phyloP scores from a whole-genome alignment of 1,140 invertebrate genomes.

The Vollenhovia emeryi region DNA sequence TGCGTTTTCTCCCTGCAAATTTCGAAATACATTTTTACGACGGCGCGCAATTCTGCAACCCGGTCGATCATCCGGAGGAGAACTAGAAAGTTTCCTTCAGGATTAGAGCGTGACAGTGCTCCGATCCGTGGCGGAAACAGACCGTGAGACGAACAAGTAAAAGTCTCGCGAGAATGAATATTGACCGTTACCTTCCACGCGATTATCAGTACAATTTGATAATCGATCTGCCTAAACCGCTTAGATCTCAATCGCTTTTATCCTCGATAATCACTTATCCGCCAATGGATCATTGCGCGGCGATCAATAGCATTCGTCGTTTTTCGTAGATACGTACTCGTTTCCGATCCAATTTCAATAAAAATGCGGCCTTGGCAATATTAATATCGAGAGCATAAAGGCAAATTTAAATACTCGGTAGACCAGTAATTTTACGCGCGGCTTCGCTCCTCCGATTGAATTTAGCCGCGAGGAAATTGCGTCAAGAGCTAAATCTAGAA shows the following conservation, averaged over 20 bases:
- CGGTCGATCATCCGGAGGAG: constrained; percentile 58
- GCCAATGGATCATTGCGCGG: background rate
- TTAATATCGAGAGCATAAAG: background rate
- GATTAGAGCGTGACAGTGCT: constrained; percentile 81
- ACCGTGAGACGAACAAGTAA: constrained; percentile 80
- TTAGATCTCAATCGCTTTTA: background rate
- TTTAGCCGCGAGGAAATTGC: constrained; percentile 4
- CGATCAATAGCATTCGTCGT: background rate
- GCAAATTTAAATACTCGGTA: constrained; percentile 5
- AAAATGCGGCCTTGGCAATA: constrained; percentile 1
- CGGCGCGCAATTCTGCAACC: background rate
- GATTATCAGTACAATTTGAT: background rate
- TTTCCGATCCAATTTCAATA: background rate
- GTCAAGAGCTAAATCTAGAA: constrained; percentile 10
- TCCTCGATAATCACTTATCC: background rate
- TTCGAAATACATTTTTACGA: background rate
- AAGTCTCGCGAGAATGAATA: constrained; percentile 77
- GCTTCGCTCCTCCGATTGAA: background rate
- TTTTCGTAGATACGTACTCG: background rate
- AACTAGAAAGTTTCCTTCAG: constrained; percentile 76
- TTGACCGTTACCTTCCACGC: constrained; percentile 52
- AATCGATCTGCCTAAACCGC: constrained; percentile 23
- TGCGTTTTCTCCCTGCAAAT: background rate
- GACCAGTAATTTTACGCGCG: constrained; percentile 19
- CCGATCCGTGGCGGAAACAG: constrained; percentile 80